These are phyloP conservation scores for Pseudococcus longispinus DNA, from an alignment of 2,888 invertebrate genomes.

Conservation along the genomic window DNA sequence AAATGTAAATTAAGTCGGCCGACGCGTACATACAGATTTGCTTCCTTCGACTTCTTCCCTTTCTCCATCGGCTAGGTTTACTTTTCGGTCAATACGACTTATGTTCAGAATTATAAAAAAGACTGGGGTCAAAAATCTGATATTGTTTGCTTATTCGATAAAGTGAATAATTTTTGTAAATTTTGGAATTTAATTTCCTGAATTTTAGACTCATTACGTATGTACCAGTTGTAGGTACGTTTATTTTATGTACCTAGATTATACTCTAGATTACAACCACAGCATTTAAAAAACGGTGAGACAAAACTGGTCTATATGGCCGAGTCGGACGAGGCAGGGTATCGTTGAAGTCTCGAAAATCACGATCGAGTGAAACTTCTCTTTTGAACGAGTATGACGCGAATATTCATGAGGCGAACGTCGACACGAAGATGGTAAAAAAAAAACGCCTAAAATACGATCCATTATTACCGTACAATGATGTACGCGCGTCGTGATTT, in stretches of 20 bases:
- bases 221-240: neutral
- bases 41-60: neutral
- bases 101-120: neutral
- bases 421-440: neutral
- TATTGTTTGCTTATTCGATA: neutral
- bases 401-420: conserved; percentile 13
- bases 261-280: neutral
- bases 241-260: neutral
- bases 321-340: neutral
- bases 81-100: neutral
- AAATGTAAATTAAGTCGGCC: neutral
- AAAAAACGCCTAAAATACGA: conserved; percentile 3
- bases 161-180: neutral
- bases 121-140: neutral
- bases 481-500: neutral
- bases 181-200: neutral
- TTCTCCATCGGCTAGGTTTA: neutral
- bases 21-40: neutral
- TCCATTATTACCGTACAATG: neutral
- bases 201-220: neutral
- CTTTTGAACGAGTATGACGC: neutral
- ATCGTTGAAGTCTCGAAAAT: neutral
- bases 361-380: conserved; percentile 14
- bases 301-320: neutral
- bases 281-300: neutral